phyloP scores from a whole-genome alignment of 2,797 vertebrate species.

The Trichosurus vulpecula region DNA sequence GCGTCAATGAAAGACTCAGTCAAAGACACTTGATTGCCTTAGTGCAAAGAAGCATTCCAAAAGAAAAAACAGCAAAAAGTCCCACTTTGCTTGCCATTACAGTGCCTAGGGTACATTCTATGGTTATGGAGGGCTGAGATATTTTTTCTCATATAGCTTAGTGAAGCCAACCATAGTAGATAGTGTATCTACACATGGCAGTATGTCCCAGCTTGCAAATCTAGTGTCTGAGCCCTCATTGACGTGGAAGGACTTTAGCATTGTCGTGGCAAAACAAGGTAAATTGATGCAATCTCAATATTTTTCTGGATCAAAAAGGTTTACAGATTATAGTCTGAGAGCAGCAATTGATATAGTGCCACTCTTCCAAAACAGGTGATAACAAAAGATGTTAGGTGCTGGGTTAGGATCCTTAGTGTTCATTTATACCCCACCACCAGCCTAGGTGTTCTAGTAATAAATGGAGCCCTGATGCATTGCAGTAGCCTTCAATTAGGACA shows the following conservation, averaged over 20 bases:
- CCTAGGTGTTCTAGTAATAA: not conserved
- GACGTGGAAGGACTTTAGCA: not conserved
- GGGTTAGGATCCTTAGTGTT: not conserved
- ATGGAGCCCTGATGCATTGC: not conserved
- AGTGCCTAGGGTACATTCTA: not conserved
- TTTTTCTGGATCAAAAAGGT: not conserved
- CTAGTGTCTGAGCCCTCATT: not conserved
- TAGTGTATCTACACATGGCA: not conserved
- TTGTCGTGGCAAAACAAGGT: not conserved
- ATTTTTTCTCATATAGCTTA: not conserved
- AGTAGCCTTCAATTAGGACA: not conserved
- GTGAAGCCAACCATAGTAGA: not conserved
- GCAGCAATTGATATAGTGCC: not conserved
- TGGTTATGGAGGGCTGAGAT: not conserved
- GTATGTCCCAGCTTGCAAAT: not conserved
- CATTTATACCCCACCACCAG: not conserved
- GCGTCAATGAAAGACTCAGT: no score
- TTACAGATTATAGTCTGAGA: not conserved
- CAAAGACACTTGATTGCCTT: no score
- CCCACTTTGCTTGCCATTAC: no score
- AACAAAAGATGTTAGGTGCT: not conserved
- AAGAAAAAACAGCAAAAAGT: no score
- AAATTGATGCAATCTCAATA: not conserved
- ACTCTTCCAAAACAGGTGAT: not conserved
- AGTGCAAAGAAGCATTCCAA: no score